Base-by-base conservation (phyloP, 2,113 vertebrate species). In the Protobothrops flavoviridis region DNA sequence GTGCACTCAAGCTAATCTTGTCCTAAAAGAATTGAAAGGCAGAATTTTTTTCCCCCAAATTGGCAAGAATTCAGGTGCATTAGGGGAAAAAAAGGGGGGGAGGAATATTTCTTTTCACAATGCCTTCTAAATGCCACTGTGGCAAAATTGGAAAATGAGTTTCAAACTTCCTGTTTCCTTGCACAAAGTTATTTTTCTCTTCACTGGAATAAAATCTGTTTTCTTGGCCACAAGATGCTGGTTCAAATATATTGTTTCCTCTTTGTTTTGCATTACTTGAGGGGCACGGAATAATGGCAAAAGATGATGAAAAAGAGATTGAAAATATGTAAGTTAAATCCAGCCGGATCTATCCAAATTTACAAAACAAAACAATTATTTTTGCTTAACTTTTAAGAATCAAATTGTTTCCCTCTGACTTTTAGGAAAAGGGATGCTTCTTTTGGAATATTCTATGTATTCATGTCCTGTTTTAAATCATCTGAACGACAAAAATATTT, bases 1-100 rank as follows among this genome's bases (percentile, higher is more conserved):
- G 96, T 96, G 95, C 97, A 96, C 95, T 97, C 94, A 93, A 96
- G 94, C 95, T 94, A 96, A 97, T 96, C 96, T 94, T 95, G 94
- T 94, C 92, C 95, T 96, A 94, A 94, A 93, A 94, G 94, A 91
- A 81, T 94, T 94, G 91, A 95, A 94, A 97, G 95, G 96, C 95
- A 93, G 95, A 96, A 95, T 94, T 91, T 92, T 94, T 95, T 57
- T 7, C 57, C 89, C 55, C 88, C 91, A 95, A 48, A 88, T 85
- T 94, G 94, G 90, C 93, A 95, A 93, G 94, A 95, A 52, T 91
- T 94, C 85, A 85, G 93, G 88, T 2, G 2, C 85, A 64, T 91
- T 86, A 0, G 1, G 81, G 94, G 95, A 39, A 48, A n/a, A 53
- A 39, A n/a, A 29, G 95, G 26, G 88, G 87, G 85, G 96, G 95